phyloP scores from a whole-genome alignment of 2,888 invertebrate species.

The Cerastoderma edule region DNA sequence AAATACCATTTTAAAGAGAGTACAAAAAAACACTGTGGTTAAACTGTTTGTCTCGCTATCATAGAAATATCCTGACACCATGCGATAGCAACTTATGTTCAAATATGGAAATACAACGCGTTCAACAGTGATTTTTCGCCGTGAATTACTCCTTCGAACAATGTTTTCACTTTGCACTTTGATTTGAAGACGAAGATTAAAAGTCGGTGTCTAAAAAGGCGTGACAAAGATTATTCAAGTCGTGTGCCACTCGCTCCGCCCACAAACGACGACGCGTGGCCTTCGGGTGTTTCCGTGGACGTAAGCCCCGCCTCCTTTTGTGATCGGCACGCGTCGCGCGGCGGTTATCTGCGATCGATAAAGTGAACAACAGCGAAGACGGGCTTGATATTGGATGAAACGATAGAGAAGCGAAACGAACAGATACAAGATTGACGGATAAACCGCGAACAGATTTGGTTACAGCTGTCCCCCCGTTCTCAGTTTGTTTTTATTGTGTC shows the following conservation, averaged over 20 bases:
- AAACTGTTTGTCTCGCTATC: no score
- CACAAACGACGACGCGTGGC: conserved; percentile 55
- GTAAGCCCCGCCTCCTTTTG: conserved; percentile 42
- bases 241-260: conserved; percentile 62
- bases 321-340: conserved; percentile 52
- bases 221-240: conserved; percentile 62
- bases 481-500: conserved; percentile 57
- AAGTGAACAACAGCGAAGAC: conserved; percentile 45
- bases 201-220: conserved; percentile 61
- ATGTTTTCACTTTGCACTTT: conserved; percentile 51
- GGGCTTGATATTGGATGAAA: conserved; percentile 52
- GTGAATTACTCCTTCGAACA: conserved; percentile 24
- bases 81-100: no score
- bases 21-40: no score
- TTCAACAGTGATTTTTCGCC: conserved; percentile 17
- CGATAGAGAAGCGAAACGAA: conserved; percentile 45
- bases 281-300: conserved; percentile 50
- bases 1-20: no score
- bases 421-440: conserved; percentile 57
- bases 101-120: not conserved
- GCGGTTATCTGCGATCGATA: conserved; percentile 51
- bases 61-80: no score
- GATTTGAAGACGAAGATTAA: conserved; percentile 63
- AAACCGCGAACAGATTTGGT: conserved; percentile 52
- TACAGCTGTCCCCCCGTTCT: conserved; percentile 55